phyloP scores from a whole-genome alignment of 1,140 invertebrate species.

The Zaprionus gabonicus region DNA sequence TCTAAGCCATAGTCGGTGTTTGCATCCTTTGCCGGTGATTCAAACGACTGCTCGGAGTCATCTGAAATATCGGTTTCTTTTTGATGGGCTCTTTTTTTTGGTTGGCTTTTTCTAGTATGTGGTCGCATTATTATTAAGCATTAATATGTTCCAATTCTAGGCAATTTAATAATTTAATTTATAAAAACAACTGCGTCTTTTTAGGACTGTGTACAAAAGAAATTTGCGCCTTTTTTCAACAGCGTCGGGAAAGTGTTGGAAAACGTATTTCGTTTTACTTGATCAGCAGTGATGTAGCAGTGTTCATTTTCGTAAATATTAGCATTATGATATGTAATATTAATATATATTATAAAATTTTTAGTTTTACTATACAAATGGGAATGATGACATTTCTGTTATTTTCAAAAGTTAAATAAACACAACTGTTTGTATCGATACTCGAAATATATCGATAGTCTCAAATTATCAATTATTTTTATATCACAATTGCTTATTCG shows the following conservation, averaged over 20 bases:
- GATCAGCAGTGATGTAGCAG: not conserved
- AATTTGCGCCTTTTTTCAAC: conserved; percentile 10
- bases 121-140: not conserved
- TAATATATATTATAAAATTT: no score
- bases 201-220: not conserved
- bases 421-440: no score
- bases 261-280: not conserved
- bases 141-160: not conserved
- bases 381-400: no score
- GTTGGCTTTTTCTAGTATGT: not conserved
- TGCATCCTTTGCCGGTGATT: conserved; percentile 33
- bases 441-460: no score
- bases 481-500: no score
- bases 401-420: no score
- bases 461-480: no score
- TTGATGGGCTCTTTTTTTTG: not conserved
- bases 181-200: not conserved
- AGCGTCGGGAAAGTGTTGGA: conserved; percentile 1
- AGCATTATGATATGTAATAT: no score
- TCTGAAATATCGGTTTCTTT: not conserved
- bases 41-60: conserved; percentile 27
- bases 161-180: not conserved
- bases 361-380: no score
- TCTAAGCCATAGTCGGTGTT: conserved; percentile 69
- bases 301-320: no score